These are phyloP conservation scores for Brachionus koreanus DNA, from an alignment of 1,140 invertebrate species.

Conservation along the genomic window DNA sequence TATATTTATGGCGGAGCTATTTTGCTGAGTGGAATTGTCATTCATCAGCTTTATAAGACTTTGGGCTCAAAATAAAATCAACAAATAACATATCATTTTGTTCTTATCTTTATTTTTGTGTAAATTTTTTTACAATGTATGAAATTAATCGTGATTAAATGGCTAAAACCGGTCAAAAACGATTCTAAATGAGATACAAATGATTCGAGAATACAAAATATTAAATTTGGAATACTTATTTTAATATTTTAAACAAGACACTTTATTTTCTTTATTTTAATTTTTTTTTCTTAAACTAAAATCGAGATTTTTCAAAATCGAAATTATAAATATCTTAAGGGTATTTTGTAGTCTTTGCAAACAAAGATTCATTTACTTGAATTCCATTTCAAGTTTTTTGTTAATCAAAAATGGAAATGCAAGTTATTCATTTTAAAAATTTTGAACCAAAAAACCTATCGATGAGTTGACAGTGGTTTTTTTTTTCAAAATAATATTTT, in stretches of 20 bases:
- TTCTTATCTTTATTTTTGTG: neutral
- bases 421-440: neutral
- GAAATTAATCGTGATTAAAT: neutral
- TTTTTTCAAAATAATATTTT: neutral
- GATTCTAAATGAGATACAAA: neutral
- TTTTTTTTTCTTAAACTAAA: neutral
- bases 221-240: neutral
- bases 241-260: neutral
- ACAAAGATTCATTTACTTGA: neutral
- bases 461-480: neutral
- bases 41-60: conserved; percentile 38
- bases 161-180: neutral
- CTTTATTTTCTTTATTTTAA: neutral
- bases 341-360: neutral
- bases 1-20: neutral
- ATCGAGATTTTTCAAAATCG: neutral
- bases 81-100: neutral
- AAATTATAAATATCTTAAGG: neutral
- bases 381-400: conserved; percentile 3
- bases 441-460: neutral
- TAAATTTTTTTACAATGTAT: neutral
- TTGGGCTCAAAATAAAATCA: conserved; percentile 23
- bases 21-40: conserved; percentile 8
- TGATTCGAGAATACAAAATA: neutral
- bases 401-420: neutral